Conservation (phyloP, 2,113 vertebrate genomes). For the Tonatia bakeri region DNA sequence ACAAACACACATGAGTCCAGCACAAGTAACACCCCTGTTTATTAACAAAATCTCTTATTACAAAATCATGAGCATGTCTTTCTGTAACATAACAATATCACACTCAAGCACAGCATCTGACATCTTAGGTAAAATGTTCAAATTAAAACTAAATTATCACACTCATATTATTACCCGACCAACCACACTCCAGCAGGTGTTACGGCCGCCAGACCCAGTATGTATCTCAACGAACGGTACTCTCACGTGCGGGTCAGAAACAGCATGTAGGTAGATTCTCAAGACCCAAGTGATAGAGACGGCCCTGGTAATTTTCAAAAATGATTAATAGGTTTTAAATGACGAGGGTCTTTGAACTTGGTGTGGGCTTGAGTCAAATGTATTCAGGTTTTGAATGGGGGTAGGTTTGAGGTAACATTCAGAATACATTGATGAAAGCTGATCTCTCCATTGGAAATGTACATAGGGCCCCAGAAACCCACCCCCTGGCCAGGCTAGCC, state of each 20-base stretch:
- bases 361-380: background rate
- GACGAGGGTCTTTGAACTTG: background rate
- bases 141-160: too few relatives aligned
- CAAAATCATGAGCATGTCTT: too few relatives aligned
- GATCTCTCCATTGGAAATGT: background rate
- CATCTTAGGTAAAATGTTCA: too few relatives aligned
- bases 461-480: fast-evolving
- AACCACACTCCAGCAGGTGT: too few relatives aligned
- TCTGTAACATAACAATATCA: too few relatives aligned
- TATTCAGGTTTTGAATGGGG: background rate
- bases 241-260: background rate
- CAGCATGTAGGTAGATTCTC: background rate
- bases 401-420: background rate
- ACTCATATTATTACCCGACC: too few relatives aligned
- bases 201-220: background rate
- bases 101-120: too few relatives aligned
- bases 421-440: background rate
- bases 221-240: background rate
- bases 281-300: background rate
- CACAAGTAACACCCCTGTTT: too few relatives aligned
- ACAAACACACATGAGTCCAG: too few relatives aligned
- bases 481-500: too few relatives aligned
- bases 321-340: background rate
- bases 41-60: too few relatives aligned
- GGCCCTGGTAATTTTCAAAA: background rate